Evolutionary conservation across 2,113 vertebrate species (phyloP).

Genomic region (Gallinago jamesoni): DNA sequence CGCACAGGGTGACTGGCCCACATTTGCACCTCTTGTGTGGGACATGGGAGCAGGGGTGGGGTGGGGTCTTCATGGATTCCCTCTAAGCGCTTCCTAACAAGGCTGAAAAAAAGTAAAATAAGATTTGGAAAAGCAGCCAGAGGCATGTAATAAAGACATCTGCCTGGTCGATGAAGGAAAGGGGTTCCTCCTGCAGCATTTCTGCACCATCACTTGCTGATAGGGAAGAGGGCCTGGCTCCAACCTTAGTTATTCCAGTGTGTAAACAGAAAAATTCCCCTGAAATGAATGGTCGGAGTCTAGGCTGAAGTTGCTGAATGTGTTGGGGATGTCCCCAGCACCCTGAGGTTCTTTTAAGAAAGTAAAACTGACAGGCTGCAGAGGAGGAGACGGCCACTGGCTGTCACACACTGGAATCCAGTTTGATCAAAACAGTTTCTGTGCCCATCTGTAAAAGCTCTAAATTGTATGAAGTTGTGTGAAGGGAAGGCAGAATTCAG

Average conservation of each 20-base stretch:
- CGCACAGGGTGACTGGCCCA: fast-evolving
- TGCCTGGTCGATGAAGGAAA: neutral
- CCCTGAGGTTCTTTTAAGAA: neutral
- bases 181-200: neutral
- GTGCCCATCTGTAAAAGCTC: neutral
- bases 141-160: neutral
- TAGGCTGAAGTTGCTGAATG: neutral
- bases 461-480: neutral
- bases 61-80: neutral
- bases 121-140: neutral
- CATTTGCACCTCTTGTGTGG: neutral
- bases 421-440: neutral
- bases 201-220: neutral
- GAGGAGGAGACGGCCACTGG: neutral
- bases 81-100: neutral
- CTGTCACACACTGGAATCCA: neutral
- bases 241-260: neutral
- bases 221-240: neutral
- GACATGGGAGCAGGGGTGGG: neutral
- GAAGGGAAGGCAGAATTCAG: neutral
- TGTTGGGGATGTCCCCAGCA: neutral
- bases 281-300: neutral
- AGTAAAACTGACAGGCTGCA: neutral
- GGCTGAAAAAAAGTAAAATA: neutral
- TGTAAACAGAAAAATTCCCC: neutral